A percentile compares a stretch with the other conserved stretches of the same genome.
These are phyloP conservation scores for Apis cerana DNA, from an alignment of 1,140 invertebrate species.

Conservation along the genomic window DNA sequence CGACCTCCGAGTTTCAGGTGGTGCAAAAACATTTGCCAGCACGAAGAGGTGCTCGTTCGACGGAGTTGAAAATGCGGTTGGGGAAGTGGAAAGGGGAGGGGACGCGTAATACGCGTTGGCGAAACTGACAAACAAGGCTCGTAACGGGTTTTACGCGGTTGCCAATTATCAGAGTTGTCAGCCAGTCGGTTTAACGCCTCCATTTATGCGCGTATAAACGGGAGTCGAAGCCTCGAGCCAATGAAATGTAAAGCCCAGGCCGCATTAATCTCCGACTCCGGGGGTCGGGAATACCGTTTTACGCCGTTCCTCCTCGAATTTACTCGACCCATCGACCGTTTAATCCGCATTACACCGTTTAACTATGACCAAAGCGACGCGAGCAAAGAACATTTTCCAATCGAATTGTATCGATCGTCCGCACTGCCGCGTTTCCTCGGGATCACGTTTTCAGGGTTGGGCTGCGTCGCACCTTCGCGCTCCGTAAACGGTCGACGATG, in stretches of 20 bases:
- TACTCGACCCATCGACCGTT: conserved; percentile 40
- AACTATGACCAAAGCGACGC: background rate
- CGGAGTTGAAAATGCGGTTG: conserved; percentile 27
- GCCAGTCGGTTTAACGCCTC: conserved; percentile 77
- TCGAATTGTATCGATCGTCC: background rate
- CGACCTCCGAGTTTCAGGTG: background rate
- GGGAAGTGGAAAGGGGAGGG: background rate
- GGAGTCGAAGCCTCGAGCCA: conserved; percentile 61
- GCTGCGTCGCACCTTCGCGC: background rate
- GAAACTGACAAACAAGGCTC: conserved; percentile 72
- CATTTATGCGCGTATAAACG: conserved; percentile 75
- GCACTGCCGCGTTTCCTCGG: background rate
- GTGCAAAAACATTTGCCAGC: no score
- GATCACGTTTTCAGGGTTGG: background rate
- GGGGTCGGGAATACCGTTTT: conserved; percentile 72
- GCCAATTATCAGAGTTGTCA: conserved; percentile 80
- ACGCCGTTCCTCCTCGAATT: conserved; percentile 58
- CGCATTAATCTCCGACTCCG: conserved; percentile 62
- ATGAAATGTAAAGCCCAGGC: conserved; percentile 67
- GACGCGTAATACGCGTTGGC: conserved; percentile 50
- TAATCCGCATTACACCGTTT: conserved; percentile 45
- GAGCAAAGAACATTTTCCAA: background rate
- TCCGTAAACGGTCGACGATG: background rate
- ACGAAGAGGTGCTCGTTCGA: background rate
- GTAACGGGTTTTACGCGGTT: conserved; percentile 76